Evolutionary conservation across 1,140 invertebrate genomes (phyloP).

Genomic region (Anadara kagoshimensis): DNA sequence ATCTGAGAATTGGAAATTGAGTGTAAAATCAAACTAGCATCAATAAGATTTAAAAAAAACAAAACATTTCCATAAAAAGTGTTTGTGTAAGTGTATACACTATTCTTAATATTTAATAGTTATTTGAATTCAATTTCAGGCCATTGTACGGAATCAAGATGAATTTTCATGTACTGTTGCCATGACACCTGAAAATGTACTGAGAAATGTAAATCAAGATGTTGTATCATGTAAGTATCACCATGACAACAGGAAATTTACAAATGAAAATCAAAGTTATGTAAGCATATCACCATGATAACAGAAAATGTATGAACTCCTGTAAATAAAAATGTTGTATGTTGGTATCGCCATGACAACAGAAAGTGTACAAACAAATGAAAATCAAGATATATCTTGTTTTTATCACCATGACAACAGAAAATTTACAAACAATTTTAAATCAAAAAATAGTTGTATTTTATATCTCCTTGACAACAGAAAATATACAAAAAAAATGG

Average conservation of each 20-base stretch:
- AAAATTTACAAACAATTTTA: no score
- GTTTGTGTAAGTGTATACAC: neutral
- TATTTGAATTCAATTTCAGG: constrained; percentile 31
- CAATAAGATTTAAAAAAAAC: no score
- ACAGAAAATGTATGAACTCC: neutral
- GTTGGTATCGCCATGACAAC: constrained; percentile 25
- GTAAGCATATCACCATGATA: neutral
- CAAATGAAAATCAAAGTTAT: neutral
- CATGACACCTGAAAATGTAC: constrained; percentile 39
- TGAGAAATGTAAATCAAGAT: constrained; percentile 43
- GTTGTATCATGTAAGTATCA: constrained; percentile 49
- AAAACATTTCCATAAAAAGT: neutral
- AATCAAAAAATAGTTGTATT: no score
- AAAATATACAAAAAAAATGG: no score
- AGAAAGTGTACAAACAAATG: constrained; percentile 36
- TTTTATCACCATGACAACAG: no score
- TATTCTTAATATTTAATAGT: neutral
- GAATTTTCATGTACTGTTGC: constrained; percentile 45
- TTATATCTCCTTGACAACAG: no score
- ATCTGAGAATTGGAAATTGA: no score
- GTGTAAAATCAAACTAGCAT: no score
- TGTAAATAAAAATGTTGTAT: no score
- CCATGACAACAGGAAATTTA: neutral
- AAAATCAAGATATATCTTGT: constrained; percentile 34
- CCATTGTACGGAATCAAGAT: constrained; percentile 50